These are phyloP conservation scores for Drosophila macrothrix DNA, from an alignment of 2,888 invertebrate genomes.

Conservation along the genomic window DNA sequence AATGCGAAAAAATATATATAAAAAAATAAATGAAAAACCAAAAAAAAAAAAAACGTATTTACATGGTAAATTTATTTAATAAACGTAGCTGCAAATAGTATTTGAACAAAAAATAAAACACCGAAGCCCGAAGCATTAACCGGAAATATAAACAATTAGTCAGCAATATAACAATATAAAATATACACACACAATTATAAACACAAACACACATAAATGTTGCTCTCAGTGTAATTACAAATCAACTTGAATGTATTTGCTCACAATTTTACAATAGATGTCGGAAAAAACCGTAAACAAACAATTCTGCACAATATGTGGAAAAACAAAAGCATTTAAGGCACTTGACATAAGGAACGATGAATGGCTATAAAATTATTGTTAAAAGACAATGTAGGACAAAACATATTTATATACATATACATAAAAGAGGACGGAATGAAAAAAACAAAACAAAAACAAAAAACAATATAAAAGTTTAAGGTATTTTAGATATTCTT, in stretches of 20 bases:
- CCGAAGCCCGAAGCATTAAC: constrained; percentile 53
- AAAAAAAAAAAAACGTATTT: constrained; percentile 41
- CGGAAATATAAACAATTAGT: constrained; percentile 60
- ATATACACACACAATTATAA: constrained; percentile 22
- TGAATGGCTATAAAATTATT: constrained; percentile 48
- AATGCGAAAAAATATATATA: constrained; percentile 4
- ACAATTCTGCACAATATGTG: constrained; percentile 59
- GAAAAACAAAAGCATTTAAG: constrained; percentile 71
- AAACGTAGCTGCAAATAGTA: constrained; percentile 61
- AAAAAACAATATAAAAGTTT: constrained; percentile 56
- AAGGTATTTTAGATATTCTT: constrained; percentile 90
- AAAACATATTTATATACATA: constrained; percentile 59
- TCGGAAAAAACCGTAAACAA: constrained; percentile 44
- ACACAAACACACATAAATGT: constrained; percentile 68
- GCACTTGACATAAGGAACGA: constrained; percentile 65
- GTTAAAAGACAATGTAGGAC: constrained; percentile 57
- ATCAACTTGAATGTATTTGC: constrained; percentile 75
- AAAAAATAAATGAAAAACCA: constrained; percentile 7
- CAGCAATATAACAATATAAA: constrained; percentile 36
- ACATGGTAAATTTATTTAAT: constrained; percentile 57
- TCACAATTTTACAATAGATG: constrained; percentile 76
- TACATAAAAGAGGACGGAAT: constrained; percentile 49
- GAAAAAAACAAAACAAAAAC: constrained; percentile 34
- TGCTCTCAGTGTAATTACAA: constrained; percentile 79
- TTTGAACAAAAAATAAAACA: constrained; percentile 42